Evolutionary conservation across 2,797 vertebrate species (phyloP).

Genomic region (Delichon dasypus): DNA sequence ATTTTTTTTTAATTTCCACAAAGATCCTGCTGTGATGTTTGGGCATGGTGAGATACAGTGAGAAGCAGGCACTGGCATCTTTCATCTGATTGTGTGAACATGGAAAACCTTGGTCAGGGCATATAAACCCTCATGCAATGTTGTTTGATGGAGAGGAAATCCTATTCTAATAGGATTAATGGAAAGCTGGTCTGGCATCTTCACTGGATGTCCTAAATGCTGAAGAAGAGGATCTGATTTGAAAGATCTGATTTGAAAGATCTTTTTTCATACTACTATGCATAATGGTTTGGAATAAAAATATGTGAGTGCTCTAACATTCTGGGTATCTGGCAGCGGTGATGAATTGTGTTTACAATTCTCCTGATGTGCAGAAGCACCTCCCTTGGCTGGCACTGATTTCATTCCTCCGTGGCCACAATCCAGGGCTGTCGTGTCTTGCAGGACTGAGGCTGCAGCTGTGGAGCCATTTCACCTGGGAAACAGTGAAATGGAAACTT

Average conservation of each 20-base stretch:
- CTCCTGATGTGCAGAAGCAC: neutral
- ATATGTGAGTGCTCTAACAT: neutral
- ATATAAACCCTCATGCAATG: neutral
- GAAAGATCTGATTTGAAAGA: neutral
- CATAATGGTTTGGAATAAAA: neutral
- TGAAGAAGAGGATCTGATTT: neutral
- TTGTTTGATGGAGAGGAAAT: neutral
- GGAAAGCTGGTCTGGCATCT: neutral
- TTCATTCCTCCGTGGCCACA: neutral
- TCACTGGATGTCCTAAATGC: neutral
- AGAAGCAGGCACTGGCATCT: neutral
- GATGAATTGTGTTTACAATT: neutral
- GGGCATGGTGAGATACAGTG: neutral
- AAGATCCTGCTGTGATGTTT: neutral
- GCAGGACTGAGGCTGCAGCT: neutral
- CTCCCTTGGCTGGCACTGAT: neutral
- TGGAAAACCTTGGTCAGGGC: neutral
- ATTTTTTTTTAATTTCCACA: neutral
- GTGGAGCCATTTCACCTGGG: neutral
- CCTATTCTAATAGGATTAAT: neutral
- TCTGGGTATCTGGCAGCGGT: neutral
- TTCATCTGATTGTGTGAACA: neutral
- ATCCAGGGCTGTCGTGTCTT: neutral
- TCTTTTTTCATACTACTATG: neutral
- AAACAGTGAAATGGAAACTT: neutral